Conservation (phyloP, 1,140 invertebrate species). For the Steinernema khuongi region DNA sequence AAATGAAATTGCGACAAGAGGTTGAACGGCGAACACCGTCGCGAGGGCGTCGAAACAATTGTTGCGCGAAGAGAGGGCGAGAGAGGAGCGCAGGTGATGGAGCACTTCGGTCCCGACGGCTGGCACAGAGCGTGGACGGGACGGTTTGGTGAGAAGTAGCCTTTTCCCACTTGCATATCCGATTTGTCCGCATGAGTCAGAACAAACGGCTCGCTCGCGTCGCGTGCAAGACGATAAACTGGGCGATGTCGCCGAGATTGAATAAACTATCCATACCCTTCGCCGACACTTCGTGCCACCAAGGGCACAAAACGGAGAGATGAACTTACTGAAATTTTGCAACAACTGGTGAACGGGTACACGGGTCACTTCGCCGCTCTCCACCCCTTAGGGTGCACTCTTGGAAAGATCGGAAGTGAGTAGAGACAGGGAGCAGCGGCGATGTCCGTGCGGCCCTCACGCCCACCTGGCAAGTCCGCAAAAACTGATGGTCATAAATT, state of each 20-base stretch:
- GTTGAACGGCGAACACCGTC: not conserved
- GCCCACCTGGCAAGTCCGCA: not conserved
- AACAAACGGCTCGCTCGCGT: not conserved
- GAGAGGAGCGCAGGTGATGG: slow-evolving; percentile 22
- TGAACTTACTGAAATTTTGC: no score
- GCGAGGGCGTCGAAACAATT: slow-evolving; percentile 19
- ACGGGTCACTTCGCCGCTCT: not conserved
- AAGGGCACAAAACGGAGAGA: no score
- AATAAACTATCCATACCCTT: no score
- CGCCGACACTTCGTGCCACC: no score
- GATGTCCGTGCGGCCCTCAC: not conserved
- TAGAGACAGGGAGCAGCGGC: not conserved
- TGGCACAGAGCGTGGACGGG: not conserved
- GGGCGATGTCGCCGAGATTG: no score
- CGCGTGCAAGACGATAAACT: not conserved
- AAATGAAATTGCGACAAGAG: slow-evolving; percentile 7
- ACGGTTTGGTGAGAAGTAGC: not conserved
- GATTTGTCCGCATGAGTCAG: not conserved
- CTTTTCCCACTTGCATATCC: not conserved
- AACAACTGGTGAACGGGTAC: not conserved
- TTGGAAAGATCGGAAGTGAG: not conserved
- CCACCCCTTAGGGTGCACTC: not conserved
- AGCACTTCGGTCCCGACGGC: not conserved
- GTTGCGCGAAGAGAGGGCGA: slow-evolving; percentile 28
- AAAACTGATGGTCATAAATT: not conserved